Evolutionary conservation across 2,113 vertebrate species (phyloP).

Genomic region (Alligator mississippiensis): DNA sequence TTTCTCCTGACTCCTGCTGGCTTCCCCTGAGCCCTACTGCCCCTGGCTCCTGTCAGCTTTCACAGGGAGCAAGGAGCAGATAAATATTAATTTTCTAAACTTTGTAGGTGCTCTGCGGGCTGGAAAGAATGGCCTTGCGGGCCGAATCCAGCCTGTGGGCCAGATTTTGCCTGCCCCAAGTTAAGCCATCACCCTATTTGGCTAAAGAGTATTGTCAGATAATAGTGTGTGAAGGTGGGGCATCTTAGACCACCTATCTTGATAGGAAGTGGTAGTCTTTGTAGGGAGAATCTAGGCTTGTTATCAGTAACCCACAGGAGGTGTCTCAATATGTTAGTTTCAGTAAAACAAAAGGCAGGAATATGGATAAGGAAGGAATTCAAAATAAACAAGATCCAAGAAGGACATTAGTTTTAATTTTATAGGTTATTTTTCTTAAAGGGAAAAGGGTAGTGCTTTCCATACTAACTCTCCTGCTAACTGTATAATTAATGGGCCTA

Average conservation of each 20-base stretch:
- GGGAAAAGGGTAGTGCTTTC: not conserved
- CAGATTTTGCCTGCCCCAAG: no score
- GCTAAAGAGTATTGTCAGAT: not conserved
- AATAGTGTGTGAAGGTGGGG: fast-evolving
- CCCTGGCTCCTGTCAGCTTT: no score
- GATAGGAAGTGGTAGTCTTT: not conserved
- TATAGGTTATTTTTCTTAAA: not conserved
- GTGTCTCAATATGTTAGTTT: not conserved
- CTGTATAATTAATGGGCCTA: not conserved
- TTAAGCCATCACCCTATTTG: not conserved
- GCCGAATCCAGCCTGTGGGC: no score
- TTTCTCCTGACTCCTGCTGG: no score
- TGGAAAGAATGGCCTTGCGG: no score
- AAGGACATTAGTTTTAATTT: not conserved
- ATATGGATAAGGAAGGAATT: not conserved
- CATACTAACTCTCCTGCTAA: not conserved
- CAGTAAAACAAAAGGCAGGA: not conserved
- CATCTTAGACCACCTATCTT: not conserved
- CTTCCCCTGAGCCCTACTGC: no score
- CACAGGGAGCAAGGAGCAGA: no score
- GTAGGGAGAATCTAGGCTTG: not conserved
- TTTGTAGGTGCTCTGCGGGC: no score
- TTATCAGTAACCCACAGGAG: not conserved
- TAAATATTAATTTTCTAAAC: no score
- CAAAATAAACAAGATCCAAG: not conserved